phyloP scores from a whole-genome alignment of 2,113 vertebrate genomes.

The Zosterops japonicus region DNA sequence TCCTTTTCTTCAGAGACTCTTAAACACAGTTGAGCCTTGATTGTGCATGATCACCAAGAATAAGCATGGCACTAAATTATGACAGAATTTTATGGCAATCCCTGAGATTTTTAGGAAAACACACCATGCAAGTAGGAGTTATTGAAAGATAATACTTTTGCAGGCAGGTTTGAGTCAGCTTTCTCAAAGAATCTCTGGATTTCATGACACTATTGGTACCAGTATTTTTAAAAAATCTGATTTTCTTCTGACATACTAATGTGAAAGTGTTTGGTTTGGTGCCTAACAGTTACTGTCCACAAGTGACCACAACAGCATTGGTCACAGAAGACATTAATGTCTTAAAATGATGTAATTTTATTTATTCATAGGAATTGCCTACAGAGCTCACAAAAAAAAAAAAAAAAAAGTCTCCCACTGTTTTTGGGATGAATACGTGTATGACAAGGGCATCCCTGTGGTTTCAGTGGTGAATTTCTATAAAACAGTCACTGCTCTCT shows the following conservation, averaged over 20 bases:
- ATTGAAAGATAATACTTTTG: background rate
- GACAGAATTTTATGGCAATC: background rate
- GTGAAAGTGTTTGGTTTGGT: background rate
- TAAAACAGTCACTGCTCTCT: background rate
- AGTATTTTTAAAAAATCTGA: background rate
- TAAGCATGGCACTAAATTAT: background rate
- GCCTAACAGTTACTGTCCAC: background rate
- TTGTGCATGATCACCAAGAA: background rate
- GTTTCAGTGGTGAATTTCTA: background rate
- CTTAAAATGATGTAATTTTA: background rate
- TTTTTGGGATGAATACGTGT: background rate
- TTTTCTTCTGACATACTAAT: background rate
- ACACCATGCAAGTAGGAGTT: background rate
- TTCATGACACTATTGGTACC: background rate
- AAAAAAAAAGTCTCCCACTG: rapidly evolving
- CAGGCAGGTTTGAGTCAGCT: background rate
- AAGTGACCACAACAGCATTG: background rate
- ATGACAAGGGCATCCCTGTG: background rate
- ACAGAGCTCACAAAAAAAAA: background rate
- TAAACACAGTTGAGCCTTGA: background rate
- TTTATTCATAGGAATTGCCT: background rate
- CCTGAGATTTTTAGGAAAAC: background rate
- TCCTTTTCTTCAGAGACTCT: background rate
- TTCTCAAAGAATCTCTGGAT: background rate
- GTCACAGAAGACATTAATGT: background rate